These are phyloP conservation scores for Trichogramma evanescens DNA, from an alignment of 2,888 invertebrate genomes.

Conservation along the genomic window DNA sequence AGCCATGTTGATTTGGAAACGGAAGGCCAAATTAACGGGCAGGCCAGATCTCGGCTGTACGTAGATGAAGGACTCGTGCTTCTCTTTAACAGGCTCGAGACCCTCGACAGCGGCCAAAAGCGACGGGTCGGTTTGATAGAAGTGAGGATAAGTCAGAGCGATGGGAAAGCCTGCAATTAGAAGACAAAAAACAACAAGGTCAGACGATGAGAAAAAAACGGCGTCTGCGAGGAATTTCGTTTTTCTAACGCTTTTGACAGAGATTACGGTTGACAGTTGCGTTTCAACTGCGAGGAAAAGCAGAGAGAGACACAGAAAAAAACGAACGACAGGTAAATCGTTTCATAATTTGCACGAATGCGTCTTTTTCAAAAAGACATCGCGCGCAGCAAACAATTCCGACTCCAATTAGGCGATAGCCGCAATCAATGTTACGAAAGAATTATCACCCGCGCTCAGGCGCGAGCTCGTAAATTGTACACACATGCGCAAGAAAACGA, in stretches of 20 bases:
- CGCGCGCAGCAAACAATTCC: too few relatives aligned
- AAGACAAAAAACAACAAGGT: background rate
- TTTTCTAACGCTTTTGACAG: background rate
- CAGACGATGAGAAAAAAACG: background rate
- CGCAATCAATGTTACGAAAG: too few relatives aligned
- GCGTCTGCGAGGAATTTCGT: background rate
- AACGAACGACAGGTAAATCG: too few relatives aligned
- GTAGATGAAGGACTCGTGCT: slow-evolving; percentile 66
- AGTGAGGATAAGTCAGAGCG: slow-evolving; percentile 82
- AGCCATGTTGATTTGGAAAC: slow-evolving; percentile 84
- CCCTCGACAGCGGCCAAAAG: slow-evolving; percentile 64
- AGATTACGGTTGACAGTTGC: too few relatives aligned
- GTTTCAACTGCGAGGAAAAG: too few relatives aligned
- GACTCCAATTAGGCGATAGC: too few relatives aligned
- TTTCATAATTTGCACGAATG: too few relatives aligned
- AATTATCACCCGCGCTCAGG: too few relatives aligned
- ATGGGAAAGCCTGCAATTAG: slow-evolving; percentile 67
- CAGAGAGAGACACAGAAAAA: too few relatives aligned
- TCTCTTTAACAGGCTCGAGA: slow-evolving; percentile 54
- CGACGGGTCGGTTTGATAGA: slow-evolving; percentile 64
- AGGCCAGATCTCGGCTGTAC: slow-evolving; percentile 77
- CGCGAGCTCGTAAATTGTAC: too few relatives aligned
- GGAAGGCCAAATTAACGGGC: slow-evolving; percentile 69
- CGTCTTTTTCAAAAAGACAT: too few relatives aligned
- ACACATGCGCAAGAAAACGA: too few relatives aligned